These are phyloP conservation scores for Dromaius novaehollandiae DNA, from an alignment of 2,113 vertebrate species.

Conservation along the genomic window DNA sequence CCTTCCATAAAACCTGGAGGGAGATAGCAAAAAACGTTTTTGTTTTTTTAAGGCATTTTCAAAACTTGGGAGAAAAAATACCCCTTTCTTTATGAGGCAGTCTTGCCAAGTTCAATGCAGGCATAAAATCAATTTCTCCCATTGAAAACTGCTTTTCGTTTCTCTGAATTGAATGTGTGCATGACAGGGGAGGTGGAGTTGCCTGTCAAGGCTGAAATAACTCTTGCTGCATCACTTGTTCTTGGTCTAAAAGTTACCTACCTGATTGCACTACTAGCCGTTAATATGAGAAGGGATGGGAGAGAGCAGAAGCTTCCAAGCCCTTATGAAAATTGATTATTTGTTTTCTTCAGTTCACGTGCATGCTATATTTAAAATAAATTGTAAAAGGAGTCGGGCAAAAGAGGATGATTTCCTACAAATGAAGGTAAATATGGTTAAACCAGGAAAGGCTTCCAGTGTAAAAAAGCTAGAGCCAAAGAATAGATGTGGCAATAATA, in stretches of 20 bases:
- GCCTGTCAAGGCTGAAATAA: neutral
- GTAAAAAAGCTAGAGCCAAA: neutral
- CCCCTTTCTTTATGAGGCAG: neutral
- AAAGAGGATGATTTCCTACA: neutral
- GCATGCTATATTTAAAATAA: neutral
- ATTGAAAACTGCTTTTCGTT: constrained; percentile 31
- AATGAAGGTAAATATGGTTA: neutral
- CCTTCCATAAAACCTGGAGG: neutral
- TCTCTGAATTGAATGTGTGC: fast-evolving
- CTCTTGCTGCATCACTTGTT: neutral
- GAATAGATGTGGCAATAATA: neutral
- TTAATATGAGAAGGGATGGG: neutral
- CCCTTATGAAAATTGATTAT: neutral
- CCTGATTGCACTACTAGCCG: neutral
- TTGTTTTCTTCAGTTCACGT: neutral
- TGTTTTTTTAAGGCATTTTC: neutral
- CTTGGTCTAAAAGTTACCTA: neutral
- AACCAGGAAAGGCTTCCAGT: neutral
- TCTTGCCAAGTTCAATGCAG: neutral
- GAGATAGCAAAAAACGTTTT: neutral
- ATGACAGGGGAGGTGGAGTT: neutral
- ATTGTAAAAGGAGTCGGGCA: neutral
- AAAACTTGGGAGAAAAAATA: neutral
- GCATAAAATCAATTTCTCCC: constrained; percentile 29
- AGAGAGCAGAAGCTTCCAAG: neutral